Conservation (phyloP, 2,888 invertebrate genomes). For the Drosophila nr. perissopoda region DNA sequence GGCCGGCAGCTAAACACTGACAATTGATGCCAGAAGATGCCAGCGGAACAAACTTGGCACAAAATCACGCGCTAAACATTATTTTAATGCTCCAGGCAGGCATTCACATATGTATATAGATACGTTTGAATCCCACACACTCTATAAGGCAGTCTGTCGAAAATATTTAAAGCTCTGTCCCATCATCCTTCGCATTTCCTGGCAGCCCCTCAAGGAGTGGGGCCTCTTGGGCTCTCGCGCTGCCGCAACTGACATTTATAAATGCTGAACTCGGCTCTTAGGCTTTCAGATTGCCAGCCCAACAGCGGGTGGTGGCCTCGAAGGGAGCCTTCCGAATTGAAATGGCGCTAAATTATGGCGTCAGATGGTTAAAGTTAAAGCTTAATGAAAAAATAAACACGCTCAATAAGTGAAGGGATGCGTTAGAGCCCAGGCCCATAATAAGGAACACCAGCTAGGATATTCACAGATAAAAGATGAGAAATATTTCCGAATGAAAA, state of each 20-base stretch:
- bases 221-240: conserved; percentile 39
- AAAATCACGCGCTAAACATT: conserved; percentile 80
- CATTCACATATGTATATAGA: conserved; percentile 48
- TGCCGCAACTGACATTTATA: conserved; percentile 49
- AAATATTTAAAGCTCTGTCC: conserved; percentile 65
- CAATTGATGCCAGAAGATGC: conserved; percentile 75
- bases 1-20: conserved; percentile 73
- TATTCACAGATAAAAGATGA: conserved; percentile 12
- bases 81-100: conserved; percentile 72
- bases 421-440: conserved; percentile 1
- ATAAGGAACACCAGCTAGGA: neutral
- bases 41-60: conserved; percentile 35
- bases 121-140: conserved; percentile 12
- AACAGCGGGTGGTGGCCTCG: conserved; percentile 47
- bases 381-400: conserved; percentile 13
- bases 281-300: neutral
- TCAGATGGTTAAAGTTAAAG: conserved; percentile 41
- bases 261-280: conserved; percentile 41
- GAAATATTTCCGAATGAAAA: conserved; percentile 11
- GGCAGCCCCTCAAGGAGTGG: conserved; percentile 10
- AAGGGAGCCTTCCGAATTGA: conserved; percentile 43
- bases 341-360: conserved; percentile 44
- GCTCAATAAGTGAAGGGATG: conserved; percentile 30
- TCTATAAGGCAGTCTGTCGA: conserved; percentile 50
- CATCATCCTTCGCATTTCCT: conserved; percentile 40